phyloP scores from a whole-genome alignment of 2,113 vertebrate species.

The Oenanthe oenanthe region DNA sequence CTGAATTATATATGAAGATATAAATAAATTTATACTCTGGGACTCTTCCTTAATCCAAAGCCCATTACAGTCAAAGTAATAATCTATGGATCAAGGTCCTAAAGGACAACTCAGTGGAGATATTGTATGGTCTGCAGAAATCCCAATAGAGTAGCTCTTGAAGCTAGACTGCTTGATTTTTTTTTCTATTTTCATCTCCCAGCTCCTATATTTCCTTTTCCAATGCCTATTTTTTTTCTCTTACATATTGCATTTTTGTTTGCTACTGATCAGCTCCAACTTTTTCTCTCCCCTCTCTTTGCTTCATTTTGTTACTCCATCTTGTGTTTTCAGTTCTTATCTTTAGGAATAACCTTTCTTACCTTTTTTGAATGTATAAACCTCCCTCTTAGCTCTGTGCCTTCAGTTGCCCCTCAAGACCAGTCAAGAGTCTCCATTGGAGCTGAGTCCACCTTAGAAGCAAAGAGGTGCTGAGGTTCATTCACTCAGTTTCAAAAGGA shows the following conservation, averaged over 20 bases:
- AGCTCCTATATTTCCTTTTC: neutral
- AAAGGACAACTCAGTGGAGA: neutral
- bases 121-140: neutral
- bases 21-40: neutral
- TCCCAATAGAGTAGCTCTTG: neutral
- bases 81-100: neutral
- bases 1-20: conserved; percentile 10
- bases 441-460: neutral
- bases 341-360: neutral
- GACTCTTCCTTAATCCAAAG: neutral
- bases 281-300: rapidly evolving
- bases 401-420: neutral
- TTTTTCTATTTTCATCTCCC: neutral
- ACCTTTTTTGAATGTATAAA: neutral
- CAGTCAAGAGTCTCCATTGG: neutral
- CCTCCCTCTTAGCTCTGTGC: neutral
- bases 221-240: neutral
- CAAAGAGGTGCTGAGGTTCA: neutral
- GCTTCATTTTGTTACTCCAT: neutral
- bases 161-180: neutral
- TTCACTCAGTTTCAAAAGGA: neutral
- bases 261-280: neutral
- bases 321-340: neutral
- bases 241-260: neutral
- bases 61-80: neutral